These are phyloP conservation scores for Natrix natrix DNA, from an alignment of 2,797 vertebrate species.

Conservation along the genomic window DNA sequence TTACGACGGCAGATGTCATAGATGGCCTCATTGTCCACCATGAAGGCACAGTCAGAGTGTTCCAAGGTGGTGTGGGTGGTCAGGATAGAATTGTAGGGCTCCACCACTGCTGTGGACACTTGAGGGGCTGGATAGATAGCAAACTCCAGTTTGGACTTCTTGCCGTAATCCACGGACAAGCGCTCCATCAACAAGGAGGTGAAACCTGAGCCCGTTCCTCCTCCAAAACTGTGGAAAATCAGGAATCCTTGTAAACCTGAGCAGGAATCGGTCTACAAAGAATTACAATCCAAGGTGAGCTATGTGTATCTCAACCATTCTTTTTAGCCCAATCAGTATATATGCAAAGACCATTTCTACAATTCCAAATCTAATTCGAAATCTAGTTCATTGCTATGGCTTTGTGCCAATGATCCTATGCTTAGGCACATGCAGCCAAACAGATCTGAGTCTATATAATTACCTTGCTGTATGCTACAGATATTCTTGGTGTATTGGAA, in stretches of 20 bases:
- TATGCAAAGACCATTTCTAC: neutral
- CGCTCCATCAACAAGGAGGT: conserved; percentile 78
- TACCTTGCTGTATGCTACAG: neutral
- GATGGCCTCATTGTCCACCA: conserved; percentile 79
- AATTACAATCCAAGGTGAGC: neutral
- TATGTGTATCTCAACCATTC: neutral
- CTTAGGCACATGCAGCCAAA: neutral
- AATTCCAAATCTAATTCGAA: neutral
- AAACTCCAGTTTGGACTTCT: conserved; percentile 77
- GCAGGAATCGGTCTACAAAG: conserved; percentile 72
- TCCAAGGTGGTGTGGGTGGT: conserved; percentile 76
- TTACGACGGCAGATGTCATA: conserved; percentile 74
- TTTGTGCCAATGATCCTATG: neutral
- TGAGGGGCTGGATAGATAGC: conserved; percentile 78
- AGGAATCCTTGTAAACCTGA: conserved; percentile 78
- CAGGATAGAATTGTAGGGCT: conserved; percentile 79
- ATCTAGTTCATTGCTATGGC: neutral
- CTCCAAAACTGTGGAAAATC: conserved; percentile 79
- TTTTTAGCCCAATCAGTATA: neutral
- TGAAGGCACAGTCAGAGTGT: conserved; percentile 77
- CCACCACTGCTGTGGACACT: conserved; percentile 69
- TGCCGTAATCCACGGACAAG: conserved; percentile 75
- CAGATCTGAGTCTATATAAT: neutral
- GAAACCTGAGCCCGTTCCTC: conserved; percentile 76
- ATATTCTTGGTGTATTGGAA: neutral